These are phyloP conservation scores for Nasua narica DNA, from an alignment of 2,797 vertebrate genomes.

Conservation along the genomic window DNA sequence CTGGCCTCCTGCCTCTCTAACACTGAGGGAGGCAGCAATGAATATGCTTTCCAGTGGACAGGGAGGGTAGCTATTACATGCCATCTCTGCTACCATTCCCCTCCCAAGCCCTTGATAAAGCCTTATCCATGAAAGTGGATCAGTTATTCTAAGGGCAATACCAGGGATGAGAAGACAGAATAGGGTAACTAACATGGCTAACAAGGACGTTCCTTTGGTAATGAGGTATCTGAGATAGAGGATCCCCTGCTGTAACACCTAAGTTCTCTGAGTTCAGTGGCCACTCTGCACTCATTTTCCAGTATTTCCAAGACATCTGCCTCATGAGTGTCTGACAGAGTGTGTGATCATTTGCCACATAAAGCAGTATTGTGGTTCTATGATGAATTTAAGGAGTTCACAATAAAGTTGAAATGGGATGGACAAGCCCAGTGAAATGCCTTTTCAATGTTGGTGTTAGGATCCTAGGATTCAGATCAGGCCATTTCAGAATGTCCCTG, in stretches of 20 bases:
- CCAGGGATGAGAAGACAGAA: background rate
- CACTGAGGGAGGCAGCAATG: background rate
- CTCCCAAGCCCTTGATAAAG: background rate
- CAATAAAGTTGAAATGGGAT: background rate
- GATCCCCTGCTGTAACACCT: accelerated
- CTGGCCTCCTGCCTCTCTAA: background rate
- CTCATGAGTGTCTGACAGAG: no score
- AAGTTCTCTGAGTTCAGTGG: background rate
- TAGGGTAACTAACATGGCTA: no score
- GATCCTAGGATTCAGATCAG: background rate
- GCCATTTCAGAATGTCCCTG: conserved; percentile 9
- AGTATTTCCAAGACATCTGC: no score
- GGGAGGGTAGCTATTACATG: background rate
- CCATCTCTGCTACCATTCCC: background rate
- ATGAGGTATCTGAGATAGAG: background rate
- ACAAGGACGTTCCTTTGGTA: background rate
- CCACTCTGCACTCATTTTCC: background rate
- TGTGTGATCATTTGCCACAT: background rate
- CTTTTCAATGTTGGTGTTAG: background rate
- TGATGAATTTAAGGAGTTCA: background rate
- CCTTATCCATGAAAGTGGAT: background rate
- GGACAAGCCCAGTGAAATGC: background rate
- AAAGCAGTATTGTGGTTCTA: background rate
- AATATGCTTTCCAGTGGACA: background rate
- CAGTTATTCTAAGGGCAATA: background rate